Evolutionary conservation across 2,797 vertebrate genomes (phyloP).

Genomic region (Brachymystax lenok): DNA sequence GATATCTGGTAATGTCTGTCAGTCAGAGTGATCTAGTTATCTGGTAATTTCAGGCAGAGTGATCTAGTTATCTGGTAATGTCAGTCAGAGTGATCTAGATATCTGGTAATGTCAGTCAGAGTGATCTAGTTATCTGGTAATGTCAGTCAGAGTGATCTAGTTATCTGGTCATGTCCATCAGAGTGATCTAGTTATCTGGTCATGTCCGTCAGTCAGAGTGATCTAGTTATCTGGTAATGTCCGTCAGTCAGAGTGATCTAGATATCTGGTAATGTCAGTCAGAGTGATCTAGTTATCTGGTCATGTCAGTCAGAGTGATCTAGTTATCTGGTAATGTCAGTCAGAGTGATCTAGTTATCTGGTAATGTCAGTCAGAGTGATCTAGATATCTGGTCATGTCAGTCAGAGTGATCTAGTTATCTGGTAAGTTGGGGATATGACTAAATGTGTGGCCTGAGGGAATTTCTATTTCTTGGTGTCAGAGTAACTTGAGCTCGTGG

Average conservation of each 20-base stretch:
- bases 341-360: slow-evolving; percentile 51
- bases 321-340: background rate
- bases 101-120: slow-evolving; percentile 20
- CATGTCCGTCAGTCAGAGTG: slow-evolving; percentile 4
- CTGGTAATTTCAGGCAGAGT: background rate
- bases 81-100: slow-evolving; percentile 43
- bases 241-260: background rate
- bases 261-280: background rate
- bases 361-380: background rate
- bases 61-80: slow-evolving; percentile 35
- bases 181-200: slow-evolving; percentile 31
- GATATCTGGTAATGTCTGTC: slow-evolving; percentile 46
- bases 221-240: slow-evolving; percentile 50
- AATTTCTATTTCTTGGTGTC: slow-evolving; percentile 56
- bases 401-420: slow-evolving; percentile 19
- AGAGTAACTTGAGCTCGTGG: slow-evolving; percentile 45
- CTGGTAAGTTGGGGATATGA: slow-evolving; percentile 48
- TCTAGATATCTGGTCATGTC: background rate
- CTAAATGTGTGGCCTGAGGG: slow-evolving; percentile 52
- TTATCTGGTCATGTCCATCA: background rate
- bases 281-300: slow-evolving; percentile 32
- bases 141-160: background rate
- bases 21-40: background rate
- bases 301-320: slow-evolving; percentile 19
- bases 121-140: no score